A percentile compares a stretch with the other conserved stretches of the same genome.
phyloP scores from a whole-genome alignment of 2,797 vertebrate genomes.

The Calcarius lapponicus region DNA sequence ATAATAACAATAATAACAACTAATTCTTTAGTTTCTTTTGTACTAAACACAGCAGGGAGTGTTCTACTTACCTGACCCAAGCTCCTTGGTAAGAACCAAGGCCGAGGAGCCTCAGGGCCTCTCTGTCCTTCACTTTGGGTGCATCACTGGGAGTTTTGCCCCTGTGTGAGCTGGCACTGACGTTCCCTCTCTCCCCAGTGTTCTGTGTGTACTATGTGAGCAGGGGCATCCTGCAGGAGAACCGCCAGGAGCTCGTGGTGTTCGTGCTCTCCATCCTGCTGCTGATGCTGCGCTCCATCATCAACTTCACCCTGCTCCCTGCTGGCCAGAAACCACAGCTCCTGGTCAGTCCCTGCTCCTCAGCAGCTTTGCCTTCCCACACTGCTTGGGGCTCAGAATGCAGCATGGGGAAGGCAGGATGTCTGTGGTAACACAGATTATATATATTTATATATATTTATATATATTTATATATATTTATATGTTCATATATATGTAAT shows the following conservation, averaged over 20 bases:
- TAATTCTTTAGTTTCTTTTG: not conserved
- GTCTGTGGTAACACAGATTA: not conserved
- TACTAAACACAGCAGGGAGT: not conserved
- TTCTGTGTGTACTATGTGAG: conserved; percentile 87
- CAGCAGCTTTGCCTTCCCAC: not conserved
- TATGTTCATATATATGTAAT: too few relatives aligned
- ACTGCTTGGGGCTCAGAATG: not conserved
- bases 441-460: too few relatives aligned
- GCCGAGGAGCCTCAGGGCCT: not conserved
- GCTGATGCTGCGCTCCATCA: conserved; percentile 81
- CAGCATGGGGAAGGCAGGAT: fast-evolving
- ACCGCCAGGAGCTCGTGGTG: conserved; percentile 82
- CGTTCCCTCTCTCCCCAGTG: conserved; percentile 64
- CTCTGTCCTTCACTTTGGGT: not conserved
- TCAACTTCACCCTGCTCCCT: conserved; percentile 80
- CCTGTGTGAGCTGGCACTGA: not conserved
- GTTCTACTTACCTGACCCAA: not conserved
- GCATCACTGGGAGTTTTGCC: fast-evolving
- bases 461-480: too few relatives aligned
- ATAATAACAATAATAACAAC: too few relatives aligned
- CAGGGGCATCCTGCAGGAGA: conserved; percentile 87
- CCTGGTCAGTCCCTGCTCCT: conserved; percentile 70
- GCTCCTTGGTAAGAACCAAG: not conserved
- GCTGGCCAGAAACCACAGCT: conserved; percentile 69
- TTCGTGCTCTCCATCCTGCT: conserved; percentile 80